Evolutionary conservation across 2,888 invertebrate species (phyloP), one percentile per base, ranked within the genome.

Genomic region (Tyria jacobaeae): DNA sequence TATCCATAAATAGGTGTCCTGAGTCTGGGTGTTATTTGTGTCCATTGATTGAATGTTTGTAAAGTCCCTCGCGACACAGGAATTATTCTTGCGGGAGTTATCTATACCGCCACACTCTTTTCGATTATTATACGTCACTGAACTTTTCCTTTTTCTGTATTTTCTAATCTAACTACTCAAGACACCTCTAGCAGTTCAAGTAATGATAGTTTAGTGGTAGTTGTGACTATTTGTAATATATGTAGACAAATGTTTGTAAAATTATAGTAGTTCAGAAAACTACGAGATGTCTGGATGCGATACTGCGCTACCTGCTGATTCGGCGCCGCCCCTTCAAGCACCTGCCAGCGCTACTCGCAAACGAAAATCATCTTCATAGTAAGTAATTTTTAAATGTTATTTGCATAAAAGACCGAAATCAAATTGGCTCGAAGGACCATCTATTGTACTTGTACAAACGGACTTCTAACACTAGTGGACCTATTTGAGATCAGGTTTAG

Each of bases 321-420:
- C 21, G 21, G 51, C 47, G 39, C 35, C 41, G 3, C 3, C 49
- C n/a, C 55, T 67, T 24, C 64, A 69, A 15, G 60, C 56, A 2
- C 66, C 80, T 0, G 56, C 63, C 48, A 77, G 71, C 58, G 60
- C 74, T 12, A 68, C 77, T 0, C 81, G 87, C 56, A 90, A 88
- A 57, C 81, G 89, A 12, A 90, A 87, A 62, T 49, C 80, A 0
- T 89, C 89, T 0, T 86, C 89, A 1, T 89, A 79, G 91, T 91
- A 59, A 89, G 90, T 87, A 70, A 6, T 12, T 24, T 15, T 21
- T 3, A 17, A n/a, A 31, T 17, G 31, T 50, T 31, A n/a, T 50
- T 27, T 17, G 10, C n/a, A 34, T n/a, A n/a, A 50, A 50, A 17
- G 5, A 1, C 15, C 31, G 9, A 41, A 41, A 41, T n/a, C 6